Evolutionary conservation across 2,113 vertebrate genomes (phyloP).

Genomic region (Zapornia atra): DNA sequence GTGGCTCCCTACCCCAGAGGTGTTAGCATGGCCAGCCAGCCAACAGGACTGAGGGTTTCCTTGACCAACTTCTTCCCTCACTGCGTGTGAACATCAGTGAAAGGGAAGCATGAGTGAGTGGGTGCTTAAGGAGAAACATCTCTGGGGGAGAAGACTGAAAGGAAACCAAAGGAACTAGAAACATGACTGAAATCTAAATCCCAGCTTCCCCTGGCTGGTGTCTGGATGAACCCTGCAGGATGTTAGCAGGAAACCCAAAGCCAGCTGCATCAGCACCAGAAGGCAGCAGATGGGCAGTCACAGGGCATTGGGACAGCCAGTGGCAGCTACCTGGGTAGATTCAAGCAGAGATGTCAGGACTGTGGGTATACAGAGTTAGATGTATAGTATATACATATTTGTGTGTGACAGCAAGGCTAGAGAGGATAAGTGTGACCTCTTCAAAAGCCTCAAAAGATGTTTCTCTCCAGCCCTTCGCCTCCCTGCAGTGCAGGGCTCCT

Average conservation of each 20-base stretch:
- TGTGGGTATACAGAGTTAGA: not conserved
- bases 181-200: slow-evolving; percentile 32
- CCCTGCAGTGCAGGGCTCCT: not conserved
- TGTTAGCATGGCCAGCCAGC: not conserved
- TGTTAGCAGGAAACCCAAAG: not conserved
- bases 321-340: not conserved
- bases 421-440: not conserved
- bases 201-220: not conserved
- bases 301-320: not conserved
- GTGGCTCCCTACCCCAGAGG: not conserved
- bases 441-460: not conserved
- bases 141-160: not conserved
- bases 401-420: not conserved
- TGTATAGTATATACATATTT: accelerated
- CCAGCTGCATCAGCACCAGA: not conserved
- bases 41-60: not conserved
- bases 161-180: not conserved
- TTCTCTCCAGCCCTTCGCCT: not conserved
- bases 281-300: not conserved
- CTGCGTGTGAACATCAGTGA: not conserved
- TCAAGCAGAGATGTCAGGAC: not conserved
- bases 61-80: not conserved
- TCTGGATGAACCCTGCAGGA: not conserved
- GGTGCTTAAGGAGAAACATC: not conserved
- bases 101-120: not conserved